Evolutionary conservation across 92 coral and sea anemone genomes (phyloP).

Genomic region (Paragorgia papillata): DNA sequence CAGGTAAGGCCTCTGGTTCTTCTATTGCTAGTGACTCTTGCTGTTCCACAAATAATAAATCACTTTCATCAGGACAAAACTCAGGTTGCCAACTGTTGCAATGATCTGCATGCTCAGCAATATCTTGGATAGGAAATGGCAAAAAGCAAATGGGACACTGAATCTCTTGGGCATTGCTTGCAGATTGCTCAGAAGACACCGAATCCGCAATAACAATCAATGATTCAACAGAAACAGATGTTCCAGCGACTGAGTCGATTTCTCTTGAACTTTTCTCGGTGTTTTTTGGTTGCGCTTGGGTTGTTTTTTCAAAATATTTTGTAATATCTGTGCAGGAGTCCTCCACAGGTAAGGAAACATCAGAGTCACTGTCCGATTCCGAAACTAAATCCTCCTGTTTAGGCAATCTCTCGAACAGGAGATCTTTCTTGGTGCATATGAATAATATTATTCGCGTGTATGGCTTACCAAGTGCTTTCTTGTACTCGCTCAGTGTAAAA

Average conservation of each 20-base stretch:
- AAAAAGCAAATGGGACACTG: constrained; percentile 13
- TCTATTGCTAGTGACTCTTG: background rate
- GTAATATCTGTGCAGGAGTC: no score
- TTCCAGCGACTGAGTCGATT: constrained; percentile 6
- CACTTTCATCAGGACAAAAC: background rate
- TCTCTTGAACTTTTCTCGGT: background rate
- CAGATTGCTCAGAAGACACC: background rate
- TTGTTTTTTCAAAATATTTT: no score
- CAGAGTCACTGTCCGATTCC: no score
- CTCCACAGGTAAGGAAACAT: no score
- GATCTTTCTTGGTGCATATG: no score
- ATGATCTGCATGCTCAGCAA: constrained; percentile 10
- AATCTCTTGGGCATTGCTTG: background rate
- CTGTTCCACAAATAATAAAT: background rate
- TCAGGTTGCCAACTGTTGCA: constrained; percentile 23
- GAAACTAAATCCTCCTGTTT: no score
- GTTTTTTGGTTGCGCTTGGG: no score
- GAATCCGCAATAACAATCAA: constrained; percentile 3
- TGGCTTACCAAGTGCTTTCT: no score
- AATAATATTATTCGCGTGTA: no score
- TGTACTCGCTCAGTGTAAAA: no score
- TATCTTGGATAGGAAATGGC: constrained; percentile 6
- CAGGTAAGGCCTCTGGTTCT: background rate
- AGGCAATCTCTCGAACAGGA: no score
- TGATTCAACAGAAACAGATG: background rate